phyloP scores from a whole-genome alignment of 1,140 invertebrate species.

The Limonius californicus region DNA sequence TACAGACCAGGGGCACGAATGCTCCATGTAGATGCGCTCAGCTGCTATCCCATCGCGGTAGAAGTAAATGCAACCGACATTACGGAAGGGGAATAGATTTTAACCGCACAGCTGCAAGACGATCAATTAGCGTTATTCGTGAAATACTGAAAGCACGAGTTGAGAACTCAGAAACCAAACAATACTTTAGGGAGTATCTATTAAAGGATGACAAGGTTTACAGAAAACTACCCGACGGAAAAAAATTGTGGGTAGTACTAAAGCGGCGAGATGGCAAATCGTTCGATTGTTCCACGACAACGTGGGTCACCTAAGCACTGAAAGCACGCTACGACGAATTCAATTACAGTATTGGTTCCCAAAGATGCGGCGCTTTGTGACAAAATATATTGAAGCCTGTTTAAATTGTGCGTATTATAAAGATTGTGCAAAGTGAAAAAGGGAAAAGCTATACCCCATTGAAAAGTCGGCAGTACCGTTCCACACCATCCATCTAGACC shows the following conservation, averaged over 20 bases:
- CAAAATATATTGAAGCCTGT: constrained; percentile 13
- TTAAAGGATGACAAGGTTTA: background rate
- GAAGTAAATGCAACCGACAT: background rate
- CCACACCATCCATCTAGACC: constrained; percentile 37
- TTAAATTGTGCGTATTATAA: constrained; percentile 2
- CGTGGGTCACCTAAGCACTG: too few relatives aligned
- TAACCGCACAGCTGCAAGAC: background rate
- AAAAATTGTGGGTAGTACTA: constrained; percentile 21
- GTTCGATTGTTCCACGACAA: too few relatives aligned
- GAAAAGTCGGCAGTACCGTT: constrained; percentile 27
- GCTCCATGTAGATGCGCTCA: constrained; percentile 41
- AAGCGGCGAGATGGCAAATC: constrained; percentile 19
- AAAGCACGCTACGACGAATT: constrained; percentile 26
- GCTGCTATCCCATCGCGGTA: constrained; percentile 27
- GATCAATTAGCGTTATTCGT: background rate
- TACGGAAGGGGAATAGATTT: background rate
- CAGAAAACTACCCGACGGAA: background rate
- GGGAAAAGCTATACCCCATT: constrained; percentile 20
- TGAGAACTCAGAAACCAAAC: background rate
- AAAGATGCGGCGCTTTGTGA: constrained; percentile 22
- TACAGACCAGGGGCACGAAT: too few relatives aligned
- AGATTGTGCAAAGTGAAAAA: background rate
- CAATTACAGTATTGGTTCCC: constrained; percentile 27
- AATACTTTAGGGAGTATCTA: background rate
- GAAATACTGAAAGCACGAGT: background rate